Percentiles rank a stretch among this genome's conserved stretches.
phyloP scores from a whole-genome alignment of 2,888 invertebrate species.

The Parascotia fuliginaria region DNA sequence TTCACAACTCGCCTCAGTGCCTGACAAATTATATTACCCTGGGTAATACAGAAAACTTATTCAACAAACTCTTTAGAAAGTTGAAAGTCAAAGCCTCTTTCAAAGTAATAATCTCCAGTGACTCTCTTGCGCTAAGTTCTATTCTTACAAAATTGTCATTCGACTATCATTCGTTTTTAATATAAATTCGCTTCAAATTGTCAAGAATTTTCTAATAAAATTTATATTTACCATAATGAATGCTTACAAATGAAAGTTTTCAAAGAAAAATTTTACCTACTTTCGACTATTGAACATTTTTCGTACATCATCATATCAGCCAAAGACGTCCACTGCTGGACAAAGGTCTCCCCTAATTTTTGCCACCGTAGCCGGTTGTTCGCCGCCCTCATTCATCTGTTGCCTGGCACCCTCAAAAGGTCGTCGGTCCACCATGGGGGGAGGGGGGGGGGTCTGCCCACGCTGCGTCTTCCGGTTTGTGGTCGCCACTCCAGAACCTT shows the following conservation, averaged over 20 bases:
- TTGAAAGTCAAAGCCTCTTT: constrained; percentile 69
- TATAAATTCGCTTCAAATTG: constrained; percentile 25
- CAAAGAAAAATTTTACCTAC: not conserved
- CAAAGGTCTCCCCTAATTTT: not conserved
- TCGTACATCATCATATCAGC: too few species aligned
- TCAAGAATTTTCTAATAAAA: constrained; percentile 1
- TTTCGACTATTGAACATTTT: not conserved
- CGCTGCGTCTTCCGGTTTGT: too few species aligned
- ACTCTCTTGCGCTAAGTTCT: constrained; percentile 58
- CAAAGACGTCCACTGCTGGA: too few species aligned
- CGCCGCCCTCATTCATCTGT: too few species aligned
- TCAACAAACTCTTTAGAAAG: constrained; percentile 71
- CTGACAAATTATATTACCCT: constrained; percentile 66
- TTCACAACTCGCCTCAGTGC: constrained; percentile 51
- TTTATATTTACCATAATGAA: constrained; percentile 15
- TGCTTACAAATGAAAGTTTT: not conserved
- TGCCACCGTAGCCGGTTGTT: too few species aligned
- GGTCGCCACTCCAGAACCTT: too few species aligned
- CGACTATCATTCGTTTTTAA: constrained; percentile 32
- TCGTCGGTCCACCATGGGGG: too few species aligned
- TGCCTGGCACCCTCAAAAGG: too few species aligned
- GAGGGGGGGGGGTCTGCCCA: too few species aligned
- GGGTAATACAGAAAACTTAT: constrained; percentile 72
- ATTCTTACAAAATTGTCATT: constrained; percentile 59
- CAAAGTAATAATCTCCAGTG: constrained; percentile 66